Conservation (phyloP, 2,113 vertebrate species). For the Cynopterus brachyotis region DNA sequence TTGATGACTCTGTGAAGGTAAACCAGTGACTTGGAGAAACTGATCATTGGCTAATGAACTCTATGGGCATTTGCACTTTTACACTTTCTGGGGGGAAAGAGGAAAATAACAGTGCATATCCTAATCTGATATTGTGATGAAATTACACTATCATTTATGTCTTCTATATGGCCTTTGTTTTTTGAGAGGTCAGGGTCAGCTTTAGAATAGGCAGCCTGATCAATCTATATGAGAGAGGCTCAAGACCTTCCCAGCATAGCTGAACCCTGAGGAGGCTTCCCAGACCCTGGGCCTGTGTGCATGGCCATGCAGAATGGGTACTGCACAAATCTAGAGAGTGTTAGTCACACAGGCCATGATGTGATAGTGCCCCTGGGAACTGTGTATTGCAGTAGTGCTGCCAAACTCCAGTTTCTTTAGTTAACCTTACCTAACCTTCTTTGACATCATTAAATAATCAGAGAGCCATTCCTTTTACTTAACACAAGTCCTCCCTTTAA, state of each 20-base stretch:
- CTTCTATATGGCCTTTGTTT: neutral
- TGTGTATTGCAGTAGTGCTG: neutral
- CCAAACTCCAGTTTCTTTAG: neutral
- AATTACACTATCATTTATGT: neutral
- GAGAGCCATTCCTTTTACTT: neutral
- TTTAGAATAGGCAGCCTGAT: neutral
- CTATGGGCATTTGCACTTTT: neutral
- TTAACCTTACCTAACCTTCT: neutral
- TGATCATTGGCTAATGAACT: neutral
- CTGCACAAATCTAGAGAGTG: neutral
- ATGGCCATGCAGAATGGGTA: neutral
- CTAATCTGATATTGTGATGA: neutral
- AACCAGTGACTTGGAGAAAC: neutral
- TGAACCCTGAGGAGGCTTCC: neutral
- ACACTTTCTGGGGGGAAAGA: neutral
- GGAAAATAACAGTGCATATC: neutral
- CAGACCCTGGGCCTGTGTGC: neutral
- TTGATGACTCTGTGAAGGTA: neutral
- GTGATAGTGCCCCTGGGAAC: neutral
- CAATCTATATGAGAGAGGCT: neutral
- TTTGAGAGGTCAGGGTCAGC: neutral
- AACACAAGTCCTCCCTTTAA: neutral
- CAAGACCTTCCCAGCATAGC: neutral
- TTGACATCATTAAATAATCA: neutral
- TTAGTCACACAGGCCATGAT: neutral